Conservation (phyloP, 2,113 vertebrate species). For the Muntiacus reevesi region DNA sequence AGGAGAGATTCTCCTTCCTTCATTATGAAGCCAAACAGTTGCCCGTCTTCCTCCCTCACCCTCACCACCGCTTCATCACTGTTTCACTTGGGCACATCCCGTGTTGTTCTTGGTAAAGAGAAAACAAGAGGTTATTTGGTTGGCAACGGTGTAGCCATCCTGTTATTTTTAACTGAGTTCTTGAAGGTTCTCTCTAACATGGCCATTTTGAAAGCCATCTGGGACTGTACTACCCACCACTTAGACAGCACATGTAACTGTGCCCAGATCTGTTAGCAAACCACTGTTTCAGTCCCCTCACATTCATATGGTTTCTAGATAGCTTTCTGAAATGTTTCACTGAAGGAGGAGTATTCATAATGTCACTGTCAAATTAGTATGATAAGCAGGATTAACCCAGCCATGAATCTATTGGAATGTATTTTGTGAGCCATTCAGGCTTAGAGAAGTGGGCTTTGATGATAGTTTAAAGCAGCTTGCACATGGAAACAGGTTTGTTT, state of each 20-base stretch:
- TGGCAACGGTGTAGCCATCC: neutral
- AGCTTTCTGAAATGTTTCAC: neutral
- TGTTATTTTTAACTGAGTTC: neutral
- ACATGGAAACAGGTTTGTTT: neutral
- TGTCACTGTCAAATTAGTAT: neutral
- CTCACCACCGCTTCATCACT: neutral
- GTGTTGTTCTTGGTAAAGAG: neutral
- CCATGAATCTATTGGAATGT: neutral
- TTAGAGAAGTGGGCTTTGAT: neutral
- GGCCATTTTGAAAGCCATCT: neutral
- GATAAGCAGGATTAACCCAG: neutral
- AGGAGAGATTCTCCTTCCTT: neutral
- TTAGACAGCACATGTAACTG: neutral
- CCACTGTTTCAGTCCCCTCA: neutral
- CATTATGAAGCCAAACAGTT: neutral
- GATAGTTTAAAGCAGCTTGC: neutral
- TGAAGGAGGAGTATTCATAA: neutral
- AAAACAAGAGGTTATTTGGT: neutral
- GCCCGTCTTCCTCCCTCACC: neutral
- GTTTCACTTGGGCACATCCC: neutral
- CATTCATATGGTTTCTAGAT: neutral
- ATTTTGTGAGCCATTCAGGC: neutral
- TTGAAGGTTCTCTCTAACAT: neutral
- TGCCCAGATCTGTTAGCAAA: neutral
- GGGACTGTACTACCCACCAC: neutral